These are phyloP conservation scores for Cherax destructor DNA, from an alignment of 1,140 invertebrate genomes.

Conservation along the genomic window DNA sequence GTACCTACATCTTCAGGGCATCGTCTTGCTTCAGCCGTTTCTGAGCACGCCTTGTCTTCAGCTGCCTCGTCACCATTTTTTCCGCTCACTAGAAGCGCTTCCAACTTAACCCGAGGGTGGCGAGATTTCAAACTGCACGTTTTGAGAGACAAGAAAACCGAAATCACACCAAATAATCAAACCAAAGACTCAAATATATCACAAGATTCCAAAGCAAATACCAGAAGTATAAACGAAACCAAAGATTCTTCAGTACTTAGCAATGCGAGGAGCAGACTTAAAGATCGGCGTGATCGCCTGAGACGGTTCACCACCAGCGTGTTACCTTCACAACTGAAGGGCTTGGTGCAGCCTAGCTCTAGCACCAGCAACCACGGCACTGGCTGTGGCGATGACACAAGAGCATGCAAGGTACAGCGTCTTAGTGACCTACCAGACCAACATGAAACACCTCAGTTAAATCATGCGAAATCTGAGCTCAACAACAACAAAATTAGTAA, in stretches of 20 bases:
- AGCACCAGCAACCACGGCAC: no score
- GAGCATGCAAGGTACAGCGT: not conserved
- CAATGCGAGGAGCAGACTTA: conserved; percentile 3
- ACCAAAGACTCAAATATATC: not conserved
- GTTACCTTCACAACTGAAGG: conserved; percentile 30
- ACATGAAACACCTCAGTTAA: not conserved
- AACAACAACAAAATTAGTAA: not conserved
- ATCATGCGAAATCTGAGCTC: not conserved
- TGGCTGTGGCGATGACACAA: not conserved
- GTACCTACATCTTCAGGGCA: not conserved
- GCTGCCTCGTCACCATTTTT: not conserved
- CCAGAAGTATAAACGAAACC: not conserved
- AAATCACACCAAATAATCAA: not conserved
- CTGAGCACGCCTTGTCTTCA: not conserved
- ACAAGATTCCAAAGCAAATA: not conserved
- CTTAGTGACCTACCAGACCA: not conserved
- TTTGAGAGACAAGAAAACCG: conserved; percentile 17
- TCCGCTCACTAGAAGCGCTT: conserved; percentile 17
- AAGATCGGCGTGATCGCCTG: conserved; percentile 2
- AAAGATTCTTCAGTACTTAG: not conserved
- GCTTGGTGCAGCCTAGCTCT: not conserved
- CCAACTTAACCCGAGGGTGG: conserved; percentile 36
- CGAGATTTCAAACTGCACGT: conserved; percentile 21
- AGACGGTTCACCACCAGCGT: conserved; percentile 53
- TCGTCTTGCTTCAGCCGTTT: not conserved